phyloP scores from a whole-genome alignment of 1,140 invertebrate species.

The Saccostrea echinata region DNA sequence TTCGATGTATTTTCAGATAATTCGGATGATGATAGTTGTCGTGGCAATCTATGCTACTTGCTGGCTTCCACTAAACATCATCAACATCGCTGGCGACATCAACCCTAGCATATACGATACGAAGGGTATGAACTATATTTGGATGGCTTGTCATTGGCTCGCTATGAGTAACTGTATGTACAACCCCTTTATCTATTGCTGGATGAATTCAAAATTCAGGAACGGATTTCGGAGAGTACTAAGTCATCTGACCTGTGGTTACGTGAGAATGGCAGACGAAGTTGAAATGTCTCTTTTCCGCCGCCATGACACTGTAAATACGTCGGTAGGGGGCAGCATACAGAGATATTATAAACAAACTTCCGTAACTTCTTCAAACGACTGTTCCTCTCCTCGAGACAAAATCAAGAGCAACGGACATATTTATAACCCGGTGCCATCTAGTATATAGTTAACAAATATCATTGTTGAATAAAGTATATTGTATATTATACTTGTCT shows the following conservation, averaged over 20 bases:
- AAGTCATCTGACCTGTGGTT: conserved; percentile 63
- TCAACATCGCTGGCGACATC: conserved; percentile 80
- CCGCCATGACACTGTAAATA: conserved; percentile 58
- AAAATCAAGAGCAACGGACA: conserved; percentile 12
- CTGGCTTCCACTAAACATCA: conserved; percentile 91
- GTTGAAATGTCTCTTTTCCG: conserved; percentile 61
- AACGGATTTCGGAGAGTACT: conserved; percentile 77
- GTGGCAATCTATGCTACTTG: conserved; percentile 91
- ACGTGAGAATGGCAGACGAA: conserved; percentile 53
- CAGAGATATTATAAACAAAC: not conserved
- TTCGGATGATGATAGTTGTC: conserved; percentile 94
- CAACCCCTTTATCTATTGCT: conserved; percentile 95
- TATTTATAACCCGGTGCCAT: conserved; percentile 2
- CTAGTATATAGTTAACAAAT: not conserved
- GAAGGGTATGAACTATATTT: conserved; percentile 79
- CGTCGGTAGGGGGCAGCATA: conserved; percentile 55
- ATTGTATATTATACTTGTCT: not conserved
- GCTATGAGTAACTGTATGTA: conserved; percentile 95
- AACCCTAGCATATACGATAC: conserved; percentile 77
- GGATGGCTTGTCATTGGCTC: conserved; percentile 85
- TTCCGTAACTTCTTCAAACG: not conserved
- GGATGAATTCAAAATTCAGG: conserved; percentile 92
- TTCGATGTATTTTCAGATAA: conserved; percentile 87
- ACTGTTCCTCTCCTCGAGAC: not conserved
- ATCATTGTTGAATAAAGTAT: not conserved